Conservation (phyloP, 2,113 vertebrate species). For the Axis porcinus region DNA sequence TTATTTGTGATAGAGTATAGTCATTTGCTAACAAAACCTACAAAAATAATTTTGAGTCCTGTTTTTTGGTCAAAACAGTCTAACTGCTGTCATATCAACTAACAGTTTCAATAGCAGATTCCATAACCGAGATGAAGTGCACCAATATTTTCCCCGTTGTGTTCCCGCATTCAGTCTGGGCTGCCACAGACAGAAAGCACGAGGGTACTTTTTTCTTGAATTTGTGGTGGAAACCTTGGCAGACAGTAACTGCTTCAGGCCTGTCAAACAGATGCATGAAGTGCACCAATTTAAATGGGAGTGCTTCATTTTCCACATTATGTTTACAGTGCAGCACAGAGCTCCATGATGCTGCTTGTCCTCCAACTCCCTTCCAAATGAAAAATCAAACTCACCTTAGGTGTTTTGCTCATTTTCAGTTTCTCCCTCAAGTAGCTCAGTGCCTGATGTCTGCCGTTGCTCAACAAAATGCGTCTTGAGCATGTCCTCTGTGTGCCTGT, state of each 20-base stretch:
- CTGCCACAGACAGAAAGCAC: not conserved
- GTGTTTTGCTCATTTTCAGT: not conserved
- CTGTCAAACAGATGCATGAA: not conserved
- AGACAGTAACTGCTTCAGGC: not conserved
- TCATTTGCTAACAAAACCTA: not conserved
- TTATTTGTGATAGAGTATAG: not conserved
- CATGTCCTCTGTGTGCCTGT: constrained; percentile 57
- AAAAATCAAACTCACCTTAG: constrained; percentile 56
- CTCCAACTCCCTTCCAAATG: not conserved
- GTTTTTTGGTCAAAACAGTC: not conserved
- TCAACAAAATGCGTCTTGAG: not conserved
- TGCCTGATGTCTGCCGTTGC: not conserved
- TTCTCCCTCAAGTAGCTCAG: not conserved
- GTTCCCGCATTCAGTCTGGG: not conserved
- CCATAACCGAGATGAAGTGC: not conserved
- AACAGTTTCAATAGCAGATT: not conserved
- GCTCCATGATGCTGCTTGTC: not conserved
- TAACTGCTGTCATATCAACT: not conserved
- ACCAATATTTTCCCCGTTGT: not conserved
- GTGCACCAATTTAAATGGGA: not conserved
- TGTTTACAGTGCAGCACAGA: not conserved
- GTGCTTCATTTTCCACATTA: not conserved
- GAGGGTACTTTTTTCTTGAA: not conserved
- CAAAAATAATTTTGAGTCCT: not conserved
- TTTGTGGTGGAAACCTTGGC: not conserved